phyloP scores from a whole-genome alignment of 2,797 vertebrate species.

The Natrix natrix region DNA sequence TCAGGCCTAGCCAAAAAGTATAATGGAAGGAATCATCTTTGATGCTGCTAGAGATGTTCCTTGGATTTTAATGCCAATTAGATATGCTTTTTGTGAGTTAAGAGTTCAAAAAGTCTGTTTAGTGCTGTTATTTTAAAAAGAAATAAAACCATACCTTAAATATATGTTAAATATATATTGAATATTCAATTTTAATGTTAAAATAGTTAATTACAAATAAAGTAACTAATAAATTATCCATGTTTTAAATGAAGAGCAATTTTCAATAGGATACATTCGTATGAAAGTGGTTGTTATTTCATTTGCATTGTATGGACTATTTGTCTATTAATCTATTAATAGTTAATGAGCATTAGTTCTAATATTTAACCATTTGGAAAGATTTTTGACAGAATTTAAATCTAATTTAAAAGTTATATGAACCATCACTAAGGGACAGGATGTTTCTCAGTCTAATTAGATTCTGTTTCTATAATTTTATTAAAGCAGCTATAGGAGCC shows the following conservation, averaged over 20 bases:
- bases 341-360: not conserved
- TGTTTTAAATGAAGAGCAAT: not conserved
- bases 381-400: not conserved
- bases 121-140: slow-evolving; percentile 26
- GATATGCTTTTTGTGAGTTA: not conserved
- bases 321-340: not conserved
- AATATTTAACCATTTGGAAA: not conserved
- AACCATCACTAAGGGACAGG: not conserved
- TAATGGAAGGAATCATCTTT: slow-evolving; percentile 14
- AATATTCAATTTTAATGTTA: slow-evolving; percentile 36
- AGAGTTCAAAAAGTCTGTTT: slow-evolving; percentile 34
- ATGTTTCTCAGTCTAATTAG: not conserved
- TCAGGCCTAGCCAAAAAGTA: slow-evolving; percentile 12
- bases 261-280: not conserved
- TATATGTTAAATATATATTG: slow-evolving; percentile 2
- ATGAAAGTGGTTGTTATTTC: not conserved
- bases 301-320: not conserved
- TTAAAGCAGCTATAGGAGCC: not conserved
- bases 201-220: slow-evolving; percentile 13
- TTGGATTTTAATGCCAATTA: slow-evolving; percentile 35
- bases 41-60: not conserved
- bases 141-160: not conserved
- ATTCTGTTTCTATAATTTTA: slow-evolving; percentile 25
- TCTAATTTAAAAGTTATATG: not conserved
- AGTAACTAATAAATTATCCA: not conserved